Base-by-base conservation (phyloP, 2,888 invertebrate species). In the Agrochola litura region DNA sequence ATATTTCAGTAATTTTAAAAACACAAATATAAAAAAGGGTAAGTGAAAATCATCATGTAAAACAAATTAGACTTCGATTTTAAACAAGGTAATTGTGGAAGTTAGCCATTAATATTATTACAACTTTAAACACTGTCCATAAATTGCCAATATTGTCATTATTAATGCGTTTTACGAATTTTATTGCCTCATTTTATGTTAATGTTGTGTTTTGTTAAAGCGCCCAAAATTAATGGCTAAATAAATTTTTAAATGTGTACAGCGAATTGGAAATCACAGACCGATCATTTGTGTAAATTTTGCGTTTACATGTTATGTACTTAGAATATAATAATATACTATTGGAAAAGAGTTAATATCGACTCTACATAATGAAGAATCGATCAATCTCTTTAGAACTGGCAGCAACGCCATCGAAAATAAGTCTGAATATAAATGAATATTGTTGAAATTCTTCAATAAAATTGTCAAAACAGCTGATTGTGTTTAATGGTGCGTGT, bases 151-250 rank as follows among this genome's bases (percentile, higher is more conserved):
- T 76, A 75, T 81, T 54, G 68, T 49, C 69, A 68, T 71, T 66
- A 81, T 73, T 79, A 80, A 80, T 73, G 64, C 73, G 41, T 58
- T 82, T 66, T 49, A 69, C n/a, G 73, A 69, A 25, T 58, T 73
- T 73, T 81, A 76, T 67, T 73, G 76, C 76, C 54, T 71, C 65
- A 69, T 75, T 82, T 84, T 68, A 76, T 72, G 77, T 71, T 82
- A 72, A 76, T 77, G 79, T 72, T 64, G 63, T 63, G 74, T 77
- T 79, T 82, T 78, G 63, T 76, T 61, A 64, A 30, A 66, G 46
- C 16, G n/a, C 52, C 25, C n/a, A 66, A 81, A 69, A 54, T 76
- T 77, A 71, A 86, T 77, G 79, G 43, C 75, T 43, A 58, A 69
- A 73, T 82, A 73, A 61, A 68, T 73, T 75, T 78, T 64, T 5